phyloP scores from a whole-genome alignment of 2,113 vertebrate genomes.

The Psilopogon haemacephalus region DNA sequence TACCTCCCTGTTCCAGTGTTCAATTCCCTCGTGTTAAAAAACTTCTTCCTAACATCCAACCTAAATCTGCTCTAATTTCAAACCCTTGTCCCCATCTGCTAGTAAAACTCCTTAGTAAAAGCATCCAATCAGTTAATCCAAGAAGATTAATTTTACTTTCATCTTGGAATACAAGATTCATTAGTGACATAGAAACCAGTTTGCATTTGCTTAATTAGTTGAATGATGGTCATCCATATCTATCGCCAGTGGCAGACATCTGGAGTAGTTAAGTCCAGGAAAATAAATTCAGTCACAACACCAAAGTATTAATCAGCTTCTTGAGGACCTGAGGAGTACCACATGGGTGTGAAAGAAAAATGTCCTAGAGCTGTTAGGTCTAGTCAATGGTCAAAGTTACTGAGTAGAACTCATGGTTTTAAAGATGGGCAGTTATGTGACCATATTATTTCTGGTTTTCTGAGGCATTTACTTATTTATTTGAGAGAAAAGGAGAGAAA shows the following conservation, averaged over 20 bases:
- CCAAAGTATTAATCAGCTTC: conserved; percentile 66
- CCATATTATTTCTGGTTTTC: neutral
- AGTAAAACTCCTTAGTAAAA: neutral
- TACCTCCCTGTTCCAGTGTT: too few species aligned
- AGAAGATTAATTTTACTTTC: conserved; percentile 61
- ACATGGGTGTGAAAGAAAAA: conserved; percentile 7
- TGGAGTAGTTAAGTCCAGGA: conserved; percentile 70
- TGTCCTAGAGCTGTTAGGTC: neutral
- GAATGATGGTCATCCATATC: conserved; percentile 73
- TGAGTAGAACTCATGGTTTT: neutral
- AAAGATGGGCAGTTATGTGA: neutral
- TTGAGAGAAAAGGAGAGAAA: neutral
- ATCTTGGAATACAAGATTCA: conserved; percentile 41
- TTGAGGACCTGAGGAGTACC: neutral
- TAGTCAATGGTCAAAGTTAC: neutral
- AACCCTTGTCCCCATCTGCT: neutral
- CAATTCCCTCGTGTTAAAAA: too few species aligned
- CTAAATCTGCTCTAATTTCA: neutral
- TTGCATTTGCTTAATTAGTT: conserved; percentile 76
- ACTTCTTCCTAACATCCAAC: neutral
- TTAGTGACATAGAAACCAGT: conserved; percentile 64
- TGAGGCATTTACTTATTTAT: neutral
- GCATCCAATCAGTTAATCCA: conserved; percentile 8
- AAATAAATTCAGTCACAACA: conserved; percentile 75
- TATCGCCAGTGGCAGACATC: conserved; percentile 65